Percentiles rank a stretch among this genome's conserved stretches.
Evolutionary conservation across 1,140 invertebrate species (phyloP).

Genomic region (Cydia pomonella): DNA sequence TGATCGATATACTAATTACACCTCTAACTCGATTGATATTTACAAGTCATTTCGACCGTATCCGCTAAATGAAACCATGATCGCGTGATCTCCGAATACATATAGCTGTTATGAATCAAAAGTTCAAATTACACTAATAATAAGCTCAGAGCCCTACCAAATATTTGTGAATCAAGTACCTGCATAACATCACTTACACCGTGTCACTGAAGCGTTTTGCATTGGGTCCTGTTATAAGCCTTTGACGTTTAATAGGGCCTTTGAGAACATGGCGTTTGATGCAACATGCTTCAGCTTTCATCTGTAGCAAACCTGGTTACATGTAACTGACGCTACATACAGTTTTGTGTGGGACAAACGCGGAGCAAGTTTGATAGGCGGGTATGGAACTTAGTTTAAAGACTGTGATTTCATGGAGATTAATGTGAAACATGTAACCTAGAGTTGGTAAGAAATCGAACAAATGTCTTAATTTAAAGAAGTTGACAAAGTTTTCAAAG

Average conservation of each 20-base stretch:
- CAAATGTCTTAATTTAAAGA: too few species aligned
- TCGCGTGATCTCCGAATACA: neutral
- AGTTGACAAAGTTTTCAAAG: too few species aligned
- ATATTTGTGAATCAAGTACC: neutral
- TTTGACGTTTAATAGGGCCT: neutral
- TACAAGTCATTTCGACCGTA: neutral
- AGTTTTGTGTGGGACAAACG: neutral
- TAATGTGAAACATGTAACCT: too few species aligned
- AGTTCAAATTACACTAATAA: neutral
- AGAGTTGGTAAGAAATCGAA: too few species aligned
- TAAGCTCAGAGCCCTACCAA: neutral
- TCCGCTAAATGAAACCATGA: neutral
- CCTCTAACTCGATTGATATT: neutral
- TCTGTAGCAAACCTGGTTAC: neutral
- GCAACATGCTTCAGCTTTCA: neutral
- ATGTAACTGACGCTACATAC: neutral
- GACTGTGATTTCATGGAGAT: too few species aligned
- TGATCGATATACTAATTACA: neutral
- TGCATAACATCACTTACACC: neutral
- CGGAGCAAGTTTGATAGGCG: neutral
- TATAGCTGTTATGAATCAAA: neutral
- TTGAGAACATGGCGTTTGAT: neutral
- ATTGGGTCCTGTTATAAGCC: neutral
- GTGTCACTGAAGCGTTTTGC: neutral
- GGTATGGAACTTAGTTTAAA: too few species aligned